These are phyloP conservation scores for Operophtera brumata DNA, from an alignment of 2,888 invertebrate genomes.

Conservation along the genomic window DNA sequence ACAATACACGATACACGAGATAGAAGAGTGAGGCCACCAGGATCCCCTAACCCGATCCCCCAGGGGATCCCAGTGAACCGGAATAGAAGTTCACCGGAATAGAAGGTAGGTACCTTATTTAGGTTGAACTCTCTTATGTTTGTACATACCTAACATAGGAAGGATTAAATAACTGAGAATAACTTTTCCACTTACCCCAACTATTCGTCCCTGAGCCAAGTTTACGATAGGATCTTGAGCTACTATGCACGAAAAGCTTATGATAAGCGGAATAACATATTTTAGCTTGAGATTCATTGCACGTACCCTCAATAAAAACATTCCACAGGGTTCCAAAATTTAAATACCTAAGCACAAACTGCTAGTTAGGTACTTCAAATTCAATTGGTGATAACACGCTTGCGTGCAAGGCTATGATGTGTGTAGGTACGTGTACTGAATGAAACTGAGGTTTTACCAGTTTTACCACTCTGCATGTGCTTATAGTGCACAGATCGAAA, in stretches of 20 bases:
- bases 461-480: constrained; percentile 45
- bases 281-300: constrained; percentile 2
- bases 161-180: not conserved
- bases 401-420: not conserved
- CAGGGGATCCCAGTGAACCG: too few relatives aligned
- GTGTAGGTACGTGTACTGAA: constrained; percentile 31
- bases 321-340: not conserved
- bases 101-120: too few relatives aligned
- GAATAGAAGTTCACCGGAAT: too few relatives aligned
- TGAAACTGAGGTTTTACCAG: constrained; percentile 51
- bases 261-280: constrained; percentile 12
- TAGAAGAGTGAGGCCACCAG: too few relatives aligned
- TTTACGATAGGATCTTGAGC: constrained; percentile 77
- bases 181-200: constrained; percentile 75
- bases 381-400: not conserved
- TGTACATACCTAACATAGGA: too few relatives aligned
- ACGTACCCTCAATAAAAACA: not conserved
- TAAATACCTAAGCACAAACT: not conserved
- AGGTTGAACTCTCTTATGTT: too few relatives aligned
- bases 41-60: too few relatives aligned
- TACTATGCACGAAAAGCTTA: constrained; percentile 28
- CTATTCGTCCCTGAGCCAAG: constrained; percentile 79
- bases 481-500: constrained; percentile 32
- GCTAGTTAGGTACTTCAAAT: not conserved
- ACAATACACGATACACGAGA: not conserved